Percentiles rank a stretch among this genome's conserved stretches.
These are phyloP conservation scores for Colossoma macropomum DNA, from an alignment of 2,113 vertebrate genomes.

Conservation along the genomic window DNA sequence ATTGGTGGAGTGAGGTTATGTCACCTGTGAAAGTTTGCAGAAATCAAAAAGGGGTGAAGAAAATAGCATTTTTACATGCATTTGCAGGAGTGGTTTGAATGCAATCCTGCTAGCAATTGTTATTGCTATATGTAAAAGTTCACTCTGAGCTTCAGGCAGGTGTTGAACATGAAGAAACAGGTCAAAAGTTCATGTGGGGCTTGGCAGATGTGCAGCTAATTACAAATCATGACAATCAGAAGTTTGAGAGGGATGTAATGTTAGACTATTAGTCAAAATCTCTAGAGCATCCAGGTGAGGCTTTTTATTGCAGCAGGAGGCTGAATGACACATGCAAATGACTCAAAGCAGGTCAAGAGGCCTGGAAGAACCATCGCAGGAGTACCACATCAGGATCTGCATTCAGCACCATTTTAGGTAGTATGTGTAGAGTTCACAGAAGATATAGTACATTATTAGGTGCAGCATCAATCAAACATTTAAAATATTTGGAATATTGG, in stretches of 20 bases:
- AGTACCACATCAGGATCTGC: not conserved
- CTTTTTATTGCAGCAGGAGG: not conserved
- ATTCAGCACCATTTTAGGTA: not conserved
- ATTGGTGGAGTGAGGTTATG: no score
- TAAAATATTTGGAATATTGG: no score
- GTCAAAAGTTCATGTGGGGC: not conserved
- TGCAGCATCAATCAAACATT: not conserved
- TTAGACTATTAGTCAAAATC: not conserved
- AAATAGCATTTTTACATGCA: no score
- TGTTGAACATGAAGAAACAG: not conserved
- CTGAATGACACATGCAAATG: not conserved
- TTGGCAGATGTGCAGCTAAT: not conserved
- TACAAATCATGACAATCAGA: not conserved
- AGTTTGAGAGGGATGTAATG: not conserved
- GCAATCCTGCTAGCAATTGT: no score
- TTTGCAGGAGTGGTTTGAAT: no score
- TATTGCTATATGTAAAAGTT: no score
- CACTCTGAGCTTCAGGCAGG: not conserved
- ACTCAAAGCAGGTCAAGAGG: constrained; percentile 5
- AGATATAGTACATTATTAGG: no score
- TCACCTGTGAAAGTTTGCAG: no score
- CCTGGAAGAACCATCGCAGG: not conserved
- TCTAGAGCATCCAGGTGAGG: not conserved
- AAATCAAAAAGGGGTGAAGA: no score
- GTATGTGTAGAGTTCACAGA: no score